Evolutionary conservation across 1,140 invertebrate genomes (phyloP), one percentile per base, ranked within the genome.

Genomic region (Lanistes nyassanus): DNA sequence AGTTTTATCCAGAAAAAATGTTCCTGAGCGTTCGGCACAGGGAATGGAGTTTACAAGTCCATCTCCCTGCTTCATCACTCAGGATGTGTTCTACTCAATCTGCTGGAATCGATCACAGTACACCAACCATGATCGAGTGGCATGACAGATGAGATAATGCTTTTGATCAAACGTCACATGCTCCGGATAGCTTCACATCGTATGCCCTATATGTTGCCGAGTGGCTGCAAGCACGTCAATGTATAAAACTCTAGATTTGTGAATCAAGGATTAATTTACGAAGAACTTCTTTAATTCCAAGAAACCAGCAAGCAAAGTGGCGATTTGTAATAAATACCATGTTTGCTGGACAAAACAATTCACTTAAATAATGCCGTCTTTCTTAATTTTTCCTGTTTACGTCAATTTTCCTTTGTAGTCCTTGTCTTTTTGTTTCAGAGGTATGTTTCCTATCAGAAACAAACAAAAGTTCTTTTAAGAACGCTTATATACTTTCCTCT

Each of bases 381-480:
- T 16, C 42, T 16, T 16, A 16, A 9, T n/a, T n/a, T n/a, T n/a
- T n/a, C n/a, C n/a, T 3, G 2, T 23, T 29, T 72, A 72, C 29
- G 58, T 56, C 29, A 76, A 31, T 65, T 65, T 67, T 21, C 42
- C 64, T 65, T 75, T 78, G 71, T 81, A 80, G 21, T 79, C 75
- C 66, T 76, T 82, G 21, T 84, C 79, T 47, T 77, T 78, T 29
- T 76, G 66, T 69, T 81, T 82, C 62, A 84, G 39, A 51, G 83
- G 83, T 31, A 84, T 82, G 75, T 84, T 84, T 26, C 83, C 83
- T 84, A 78, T 19, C 80, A 77, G 26, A 75, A 31, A 77, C 71
- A 62, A 31, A 36, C 62, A 56, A 31, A 7, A 29, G 21, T n/a
- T 62, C 16, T 53, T 31, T 4, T 34, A 42, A 7, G 42, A 60